Conservation (phyloP, 2,888 invertebrate genomes). For the Acleris cristana region DNA sequence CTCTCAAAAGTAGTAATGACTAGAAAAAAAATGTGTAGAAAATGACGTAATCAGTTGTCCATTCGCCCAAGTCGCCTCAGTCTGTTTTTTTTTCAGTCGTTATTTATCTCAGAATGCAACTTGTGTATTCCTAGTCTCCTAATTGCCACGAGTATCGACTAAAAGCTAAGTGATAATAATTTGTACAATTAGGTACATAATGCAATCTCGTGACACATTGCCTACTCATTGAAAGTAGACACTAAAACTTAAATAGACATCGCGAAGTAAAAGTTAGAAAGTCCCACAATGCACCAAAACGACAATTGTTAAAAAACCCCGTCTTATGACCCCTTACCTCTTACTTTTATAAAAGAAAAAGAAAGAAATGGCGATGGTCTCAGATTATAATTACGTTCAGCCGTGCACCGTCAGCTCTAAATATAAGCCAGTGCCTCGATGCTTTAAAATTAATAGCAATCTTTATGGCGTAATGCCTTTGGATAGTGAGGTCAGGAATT, state of each 20-base stretch:
- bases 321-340: constrained; percentile 70
- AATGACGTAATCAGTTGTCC: too few species aligned
- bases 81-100: too few species aligned
- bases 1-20: too few species aligned
- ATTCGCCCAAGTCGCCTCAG: too few species aligned
- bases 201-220: constrained; percentile 14
- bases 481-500: constrained; percentile 70
- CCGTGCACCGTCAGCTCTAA: constrained; percentile 74
- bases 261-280: constrained; percentile 74
- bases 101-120: too few species aligned
- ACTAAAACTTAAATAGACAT: constrained; percentile 55
- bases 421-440: constrained; percentile 64
- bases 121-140: too few species aligned
- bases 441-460: constrained; percentile 81
- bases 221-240: constrained; percentile 49
- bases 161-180: too few species aligned
- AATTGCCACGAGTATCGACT: too few species aligned
- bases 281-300: constrained; percentile 58
- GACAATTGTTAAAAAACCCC: constrained; percentile 65
- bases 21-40: too few species aligned
- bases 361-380: constrained; percentile 69
- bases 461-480: constrained; percentile 75
- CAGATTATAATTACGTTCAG: constrained; percentile 72
- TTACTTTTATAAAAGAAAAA: constrained; percentile 53
- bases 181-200: background rate